Base-by-base conservation (phyloP, 2,888 invertebrate genomes). In the Ariolimax columbianus region DNA sequence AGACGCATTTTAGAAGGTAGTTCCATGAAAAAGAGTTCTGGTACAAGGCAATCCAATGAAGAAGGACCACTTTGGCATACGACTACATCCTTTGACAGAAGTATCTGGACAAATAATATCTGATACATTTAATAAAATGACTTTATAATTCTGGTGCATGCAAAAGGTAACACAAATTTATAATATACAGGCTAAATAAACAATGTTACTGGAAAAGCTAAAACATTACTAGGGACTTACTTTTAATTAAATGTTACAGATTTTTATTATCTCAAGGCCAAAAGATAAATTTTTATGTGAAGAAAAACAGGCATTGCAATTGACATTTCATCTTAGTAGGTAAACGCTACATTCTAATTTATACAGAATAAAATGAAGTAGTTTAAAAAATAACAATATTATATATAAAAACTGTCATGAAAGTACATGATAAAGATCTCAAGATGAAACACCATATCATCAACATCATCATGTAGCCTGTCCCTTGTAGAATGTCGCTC, bases 21-120 rank as follows among this genome's bases (percentile, higher is more conserved):
- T 81, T 93, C 93, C 30, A 89, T 88, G 87, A 93, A 88, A 14
- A 92, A 79, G 40, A 93, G 86, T 86, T 93, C 93, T 63, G 93
- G 93, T 11, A 93, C 90, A 33, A 93, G 89, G 19, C 86, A 80
- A 23, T 87, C 86, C 51, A 91, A 83, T 11, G 84, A 90, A 38
- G 33, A 73, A 36, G 72, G 82, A 36, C 59, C 90, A 79, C 83
- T 86, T 1, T 86, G 88, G 87, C 91, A 92, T 23, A 82, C 70
- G 11, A 91, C 87, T n/a, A 70, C 83, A 40, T 88, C 85, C 23
- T 87, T 83, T 14, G 81, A 78, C 38, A 90, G 84, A 89, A 90
- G 63, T 86, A 81, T 36, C 89, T 89, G 75, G 30, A 59, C 3
- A 73, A 66, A 26, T 6, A 72, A 26, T 11, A 72, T 26, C 4